Evolutionary conservation across 2,888 invertebrate genomes (phyloP), one percentile per base, ranked within the genome.

Genomic region (Onchidella celtica): DNA sequence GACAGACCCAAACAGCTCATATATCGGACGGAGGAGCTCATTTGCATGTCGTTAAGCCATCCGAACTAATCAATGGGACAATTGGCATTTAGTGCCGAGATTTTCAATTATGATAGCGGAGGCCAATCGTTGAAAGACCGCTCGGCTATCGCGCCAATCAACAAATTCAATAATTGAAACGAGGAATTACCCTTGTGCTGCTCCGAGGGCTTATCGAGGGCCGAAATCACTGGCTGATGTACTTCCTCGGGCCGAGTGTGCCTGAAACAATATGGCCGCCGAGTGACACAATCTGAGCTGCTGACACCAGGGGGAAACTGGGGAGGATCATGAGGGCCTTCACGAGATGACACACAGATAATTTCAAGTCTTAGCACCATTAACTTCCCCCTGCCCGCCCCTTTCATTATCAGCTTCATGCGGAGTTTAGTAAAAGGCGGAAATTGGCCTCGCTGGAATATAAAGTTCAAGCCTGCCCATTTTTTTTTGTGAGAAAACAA

Each of bases 101-200:
- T 84, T 84, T 84, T 84, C 84, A 81, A 84, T 84, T 84, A 84
- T 55, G 84, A 84, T 84, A 81, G 57, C 55, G 17, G 38, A 29
- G 55, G 40, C 79, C 65, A 47, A 38, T 40, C 40, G 40, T 63
- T 78, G 78, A 70, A 78, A 78, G 70, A 78, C 69, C 59, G 61
- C 29, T 61, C 34, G 29, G 32, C 55, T 65, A 79, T 79, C 79
- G 72, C 36, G 24, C 63, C 32, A 27, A 83, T 81, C 84, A 84
- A 84, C 84, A 84, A 84, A 84, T 84, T 84, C 84, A 81, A 59
- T 84, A 81, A 84, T 84, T 84, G 81, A 84, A 84, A 79, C 79
- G 72, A 65, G 73, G 79, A 65, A 72, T 72, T 65, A 72, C 55
- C 63, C 47, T 38, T 27, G 47, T 40, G 38, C 59, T 36, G 38